Evolutionary conservation across 2,113 vertebrate species (phyloP).

Genomic region (Nerophis ophidion): DNA sequence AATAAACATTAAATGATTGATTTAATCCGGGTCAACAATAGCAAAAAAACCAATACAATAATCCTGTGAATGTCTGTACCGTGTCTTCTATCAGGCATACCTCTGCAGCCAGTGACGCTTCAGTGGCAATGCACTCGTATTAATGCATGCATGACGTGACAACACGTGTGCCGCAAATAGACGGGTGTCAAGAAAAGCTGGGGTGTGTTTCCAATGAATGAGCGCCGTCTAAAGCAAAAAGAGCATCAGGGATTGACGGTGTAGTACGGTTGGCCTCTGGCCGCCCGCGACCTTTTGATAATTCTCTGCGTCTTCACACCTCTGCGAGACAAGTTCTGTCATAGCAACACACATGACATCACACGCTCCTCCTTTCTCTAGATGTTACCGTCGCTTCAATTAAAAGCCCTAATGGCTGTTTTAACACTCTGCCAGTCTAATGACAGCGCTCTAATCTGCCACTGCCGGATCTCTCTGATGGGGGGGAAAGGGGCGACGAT

Average conservation of each 20-base stretch:
- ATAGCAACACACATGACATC: conserved; percentile 39
- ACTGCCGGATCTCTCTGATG: conserved; percentile 46
- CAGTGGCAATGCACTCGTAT: neutral
- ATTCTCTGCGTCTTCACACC: conserved; percentile 65
- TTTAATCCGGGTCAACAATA: no score
- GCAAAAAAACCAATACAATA: no score
- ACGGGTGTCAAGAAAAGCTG: conserved; percentile 15
- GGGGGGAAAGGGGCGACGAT: conserved; percentile 16
- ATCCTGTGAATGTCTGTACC: no score
- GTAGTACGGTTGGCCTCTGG: conserved; percentile 55
- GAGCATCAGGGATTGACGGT: conserved; percentile 51
- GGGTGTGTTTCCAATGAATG: conserved; percentile 45
- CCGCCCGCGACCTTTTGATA: conserved; percentile 63
- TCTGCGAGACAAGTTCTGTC: conserved; percentile 56
- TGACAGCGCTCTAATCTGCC: conserved; percentile 61
- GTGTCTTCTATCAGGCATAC: no score
- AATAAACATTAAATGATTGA: no score
- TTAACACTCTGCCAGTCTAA: conserved; percentile 64
- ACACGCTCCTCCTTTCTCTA: conserved; percentile 19
- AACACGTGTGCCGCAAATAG: conserved; percentile 11
- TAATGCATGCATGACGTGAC: conserved; percentile 4
- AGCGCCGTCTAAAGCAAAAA: conserved; percentile 32
- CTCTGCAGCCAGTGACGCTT: neutral
- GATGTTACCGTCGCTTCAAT: conserved; percentile 56
- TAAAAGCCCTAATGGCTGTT: conserved; percentile 62